phyloP scores from a whole-genome alignment of 2,113 vertebrate genomes.

The Nothobranchius kuhntae region DNA sequence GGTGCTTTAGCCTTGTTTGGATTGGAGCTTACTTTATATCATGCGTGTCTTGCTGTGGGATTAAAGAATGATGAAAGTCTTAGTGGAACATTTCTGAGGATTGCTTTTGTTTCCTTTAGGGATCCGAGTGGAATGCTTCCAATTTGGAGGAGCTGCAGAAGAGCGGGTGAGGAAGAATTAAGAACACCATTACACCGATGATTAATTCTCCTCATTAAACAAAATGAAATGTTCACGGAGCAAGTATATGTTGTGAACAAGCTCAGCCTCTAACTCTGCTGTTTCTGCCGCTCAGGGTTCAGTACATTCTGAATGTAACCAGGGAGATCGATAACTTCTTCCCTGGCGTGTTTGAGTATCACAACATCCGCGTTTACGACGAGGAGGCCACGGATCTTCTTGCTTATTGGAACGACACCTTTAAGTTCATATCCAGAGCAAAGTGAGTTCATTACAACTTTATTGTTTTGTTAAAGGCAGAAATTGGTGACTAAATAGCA shows the following conservation, averaged over 20 bases:
- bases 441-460: constrained; percentile 82
- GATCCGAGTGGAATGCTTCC: constrained; percentile 98
- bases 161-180: constrained; percentile 84
- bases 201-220: no score
- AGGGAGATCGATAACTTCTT: constrained; percentile 99
- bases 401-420: constrained; percentile 98
- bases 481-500: no score
- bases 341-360: constrained; percentile 95
- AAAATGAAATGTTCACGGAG: no score
- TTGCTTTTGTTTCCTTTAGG: constrained; percentile 78
- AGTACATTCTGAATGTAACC: constrained; percentile 97
- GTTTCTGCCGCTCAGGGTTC: constrained; percentile 81
- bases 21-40: constrained; percentile 17
- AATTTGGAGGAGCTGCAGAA: constrained; percentile 97
- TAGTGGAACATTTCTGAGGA: constrained; percentile 46
- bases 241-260: not conserved
- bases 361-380: constrained; percentile 97
- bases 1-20: constrained; percentile 36
- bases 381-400: constrained; percentile 97
- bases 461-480: not conserved
- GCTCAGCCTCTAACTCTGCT: constrained; percentile 1
- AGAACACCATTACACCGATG: not conserved
- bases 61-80: constrained; percentile 56
- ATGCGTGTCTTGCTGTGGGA: constrained; percentile 21
- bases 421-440: constrained; percentile 98